phyloP scores from a whole-genome alignment of 2,888 invertebrate genomes.

The Athalia circularis region DNA sequence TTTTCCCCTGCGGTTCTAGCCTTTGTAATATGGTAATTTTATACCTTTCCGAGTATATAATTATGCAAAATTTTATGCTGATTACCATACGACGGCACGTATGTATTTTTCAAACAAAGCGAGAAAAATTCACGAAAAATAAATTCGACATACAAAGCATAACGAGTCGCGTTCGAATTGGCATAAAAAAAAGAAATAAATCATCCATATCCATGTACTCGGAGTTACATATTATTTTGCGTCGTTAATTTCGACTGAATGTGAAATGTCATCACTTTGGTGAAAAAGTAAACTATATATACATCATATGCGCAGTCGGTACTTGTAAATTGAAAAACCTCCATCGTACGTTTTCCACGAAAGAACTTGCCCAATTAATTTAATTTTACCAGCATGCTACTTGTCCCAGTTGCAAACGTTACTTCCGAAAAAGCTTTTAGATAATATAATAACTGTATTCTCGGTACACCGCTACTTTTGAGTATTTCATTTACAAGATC shows the following conservation, averaged over 20 bases:
- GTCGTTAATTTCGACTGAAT: too few relatives aligned
- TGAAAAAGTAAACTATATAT: too few relatives aligned
- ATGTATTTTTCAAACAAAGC: background rate
- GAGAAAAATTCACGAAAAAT: background rate
- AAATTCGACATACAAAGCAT: background rate
- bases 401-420: slow-evolving; percentile 58
- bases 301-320: background rate
- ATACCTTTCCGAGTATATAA: background rate
- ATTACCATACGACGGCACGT: slow-evolving; percentile 2
- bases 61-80: slow-evolving; percentile 18
- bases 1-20: slow-evolving; percentile 7
- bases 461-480: too few relatives aligned
- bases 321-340: background rate
- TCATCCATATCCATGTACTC: background rate
- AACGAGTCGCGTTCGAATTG: background rate
- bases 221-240: background rate
- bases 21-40: slow-evolving; percentile 26
- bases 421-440: background rate
- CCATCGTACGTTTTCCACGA: too few relatives aligned
- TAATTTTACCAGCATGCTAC: slow-evolving; percentile 62
- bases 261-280: too few relatives aligned
- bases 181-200: background rate
- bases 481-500: too few relatives aligned
- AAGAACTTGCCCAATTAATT: slow-evolving; percentile 57
- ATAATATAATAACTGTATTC: too few relatives aligned